Conservation (phyloP, 2,797 vertebrate genomes). For the Siniperca scherzeri region DNA sequence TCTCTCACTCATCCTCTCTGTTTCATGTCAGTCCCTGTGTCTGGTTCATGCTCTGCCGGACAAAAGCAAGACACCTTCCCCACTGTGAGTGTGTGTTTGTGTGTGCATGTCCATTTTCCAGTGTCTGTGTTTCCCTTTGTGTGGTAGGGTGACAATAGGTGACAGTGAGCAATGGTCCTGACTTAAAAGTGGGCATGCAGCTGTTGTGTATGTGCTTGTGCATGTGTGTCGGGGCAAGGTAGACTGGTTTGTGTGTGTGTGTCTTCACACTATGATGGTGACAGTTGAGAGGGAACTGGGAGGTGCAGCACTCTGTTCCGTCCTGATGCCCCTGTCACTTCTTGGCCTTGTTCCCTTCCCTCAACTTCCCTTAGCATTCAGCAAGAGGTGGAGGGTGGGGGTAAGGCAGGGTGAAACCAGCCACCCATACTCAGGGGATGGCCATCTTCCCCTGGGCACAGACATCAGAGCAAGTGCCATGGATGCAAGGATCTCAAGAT, state of each 20-base stretch:
- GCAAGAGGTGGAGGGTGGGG: slow-evolving; percentile 44
- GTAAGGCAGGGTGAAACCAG: slow-evolving; percentile 44
- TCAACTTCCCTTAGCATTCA: slow-evolving; percentile 71
- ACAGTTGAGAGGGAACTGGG: slow-evolving; percentile 77
- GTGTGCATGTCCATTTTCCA: slow-evolving; percentile 51
- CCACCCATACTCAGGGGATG: slow-evolving; percentile 64
- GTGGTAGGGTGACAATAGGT: slow-evolving; percentile 70
- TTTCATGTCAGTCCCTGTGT: slow-evolving; percentile 71
- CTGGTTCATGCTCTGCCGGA: slow-evolving; percentile 79
- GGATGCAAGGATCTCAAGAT: slow-evolving; percentile 58
- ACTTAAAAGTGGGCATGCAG: slow-evolving; percentile 63
- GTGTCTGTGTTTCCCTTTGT: slow-evolving; percentile 52
- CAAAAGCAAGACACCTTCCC: slow-evolving; percentile 74
- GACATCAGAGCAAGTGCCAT: slow-evolving; percentile 60
- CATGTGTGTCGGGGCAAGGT: slow-evolving; percentile 30
- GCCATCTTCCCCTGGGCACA: slow-evolving; percentile 57
- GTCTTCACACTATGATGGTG: slow-evolving; percentile 67
- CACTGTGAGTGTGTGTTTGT: slow-evolving; percentile 46
- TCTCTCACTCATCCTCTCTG: slow-evolving; percentile 59
- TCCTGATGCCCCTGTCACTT: slow-evolving; percentile 86
- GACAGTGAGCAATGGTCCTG: slow-evolving; percentile 75
- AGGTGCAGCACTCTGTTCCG: slow-evolving; percentile 75
- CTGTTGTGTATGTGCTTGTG: slow-evolving; percentile 41
- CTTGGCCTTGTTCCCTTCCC: slow-evolving; percentile 83
- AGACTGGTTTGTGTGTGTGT: slow-evolving; percentile 28